phyloP scores from a whole-genome alignment of 2,113 vertebrate genomes.

The Platysteira castanea region DNA sequence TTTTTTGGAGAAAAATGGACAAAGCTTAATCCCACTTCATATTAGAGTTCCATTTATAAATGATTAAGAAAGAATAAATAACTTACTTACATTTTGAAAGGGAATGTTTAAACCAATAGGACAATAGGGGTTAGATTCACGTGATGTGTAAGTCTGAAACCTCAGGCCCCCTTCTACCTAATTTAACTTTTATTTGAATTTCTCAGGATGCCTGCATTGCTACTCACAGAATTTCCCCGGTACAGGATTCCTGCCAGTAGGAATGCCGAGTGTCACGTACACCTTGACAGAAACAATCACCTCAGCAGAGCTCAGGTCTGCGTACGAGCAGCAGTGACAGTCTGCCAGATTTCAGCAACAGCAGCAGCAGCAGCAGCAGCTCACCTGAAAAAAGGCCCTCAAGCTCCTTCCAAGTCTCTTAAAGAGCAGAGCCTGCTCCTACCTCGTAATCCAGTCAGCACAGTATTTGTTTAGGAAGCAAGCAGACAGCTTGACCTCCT shows the following conservation, averaged over 20 bases:
- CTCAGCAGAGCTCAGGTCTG: neutral
- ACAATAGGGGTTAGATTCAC: neutral
- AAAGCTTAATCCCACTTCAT: neutral
- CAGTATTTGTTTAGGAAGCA: neutral
- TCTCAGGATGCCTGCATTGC: neutral
- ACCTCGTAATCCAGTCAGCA: neutral
- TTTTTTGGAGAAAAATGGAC: neutral
- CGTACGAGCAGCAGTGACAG: accelerated
- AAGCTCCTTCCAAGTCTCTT: neutral
- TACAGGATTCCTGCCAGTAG: neutral
- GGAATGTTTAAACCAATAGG: neutral
- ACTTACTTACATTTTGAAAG: neutral
- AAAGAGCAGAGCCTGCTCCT: neutral
- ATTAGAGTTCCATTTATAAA: neutral
- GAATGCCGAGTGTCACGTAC: neutral
- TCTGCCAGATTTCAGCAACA: neutral
- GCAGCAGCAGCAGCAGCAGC: neutral
- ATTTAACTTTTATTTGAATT: neutral
- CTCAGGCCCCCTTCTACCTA: neutral
- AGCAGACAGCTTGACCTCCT: neutral
- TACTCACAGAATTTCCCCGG: neutral
- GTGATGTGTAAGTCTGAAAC: neutral
- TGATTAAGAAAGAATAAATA: neutral
- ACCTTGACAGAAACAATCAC: neutral
- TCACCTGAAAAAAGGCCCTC: neutral